phyloP scores from a whole-genome alignment of 92 coral and sea anemone genomes.

The Epizoanthus fatuus region DNA sequence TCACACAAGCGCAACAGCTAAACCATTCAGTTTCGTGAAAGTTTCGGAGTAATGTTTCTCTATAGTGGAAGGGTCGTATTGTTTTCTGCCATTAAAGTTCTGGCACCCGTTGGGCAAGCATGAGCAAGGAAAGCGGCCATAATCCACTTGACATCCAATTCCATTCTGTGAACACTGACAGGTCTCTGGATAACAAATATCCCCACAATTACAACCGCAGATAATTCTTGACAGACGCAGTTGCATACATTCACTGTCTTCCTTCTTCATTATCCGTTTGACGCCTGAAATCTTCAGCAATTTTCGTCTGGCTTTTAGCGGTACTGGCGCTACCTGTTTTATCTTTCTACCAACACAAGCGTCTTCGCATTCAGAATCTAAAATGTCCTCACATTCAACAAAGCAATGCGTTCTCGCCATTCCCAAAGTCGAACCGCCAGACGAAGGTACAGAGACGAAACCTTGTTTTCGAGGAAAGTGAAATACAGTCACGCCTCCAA shows the following conservation, averaged over 20 bases:
- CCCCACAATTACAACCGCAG: constrained; percentile 97
- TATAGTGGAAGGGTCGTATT: constrained; percentile 83
- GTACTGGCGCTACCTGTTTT: constrained; percentile 75
- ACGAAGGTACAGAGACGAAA: constrained; percentile 94
- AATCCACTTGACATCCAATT: constrained; percentile 97
- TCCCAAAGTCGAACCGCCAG: constrained; percentile 96
- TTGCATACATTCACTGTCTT: constrained; percentile 88
- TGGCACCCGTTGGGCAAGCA: constrained; percentile 91
- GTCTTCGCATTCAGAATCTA: constrained; percentile 46
- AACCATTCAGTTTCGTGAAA: constrained; percentile 74
- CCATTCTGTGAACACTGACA: constrained; percentile 96
- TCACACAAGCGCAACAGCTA: constrained; percentile 54
- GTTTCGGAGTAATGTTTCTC: constrained; percentile 93
- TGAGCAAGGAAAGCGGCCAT: constrained; percentile 97
- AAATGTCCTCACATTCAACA: constrained; percentile 71
- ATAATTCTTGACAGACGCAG: constrained; percentile 90
- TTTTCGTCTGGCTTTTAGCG: constrained; percentile 82
- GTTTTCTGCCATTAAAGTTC: constrained; percentile 90
- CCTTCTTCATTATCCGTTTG: constrained; percentile 82
- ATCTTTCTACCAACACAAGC: constrained; percentile 41
- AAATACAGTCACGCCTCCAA: constrained; percentile 86
- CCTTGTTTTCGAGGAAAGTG: constrained; percentile 95
- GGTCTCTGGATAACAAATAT: constrained; percentile 90
- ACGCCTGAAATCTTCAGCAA: constrained; percentile 91
- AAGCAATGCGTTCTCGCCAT: constrained; percentile 89